Percentiles rank a stretch among this genome's conserved stretches.
Evolutionary conservation across 2,113 vertebrate genomes (phyloP).

Genomic region (Nycticebus coucang): DNA sequence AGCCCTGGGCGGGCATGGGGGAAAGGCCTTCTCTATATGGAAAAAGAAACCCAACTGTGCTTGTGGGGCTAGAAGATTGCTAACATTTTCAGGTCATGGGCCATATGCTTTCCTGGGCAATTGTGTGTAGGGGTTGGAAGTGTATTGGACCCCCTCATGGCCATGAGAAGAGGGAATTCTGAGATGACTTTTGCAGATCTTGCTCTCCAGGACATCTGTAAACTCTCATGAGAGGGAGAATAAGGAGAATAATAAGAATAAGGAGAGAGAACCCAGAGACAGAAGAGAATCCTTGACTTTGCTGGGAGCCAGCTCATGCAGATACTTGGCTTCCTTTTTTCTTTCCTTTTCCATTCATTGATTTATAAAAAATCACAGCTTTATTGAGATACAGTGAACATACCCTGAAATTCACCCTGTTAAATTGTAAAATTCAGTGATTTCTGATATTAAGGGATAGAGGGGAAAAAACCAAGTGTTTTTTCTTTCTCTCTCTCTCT

Average conservation of each 20-base stretch:
- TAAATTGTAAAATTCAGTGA: neutral
- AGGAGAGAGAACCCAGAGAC: neutral
- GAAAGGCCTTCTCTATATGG: neutral
- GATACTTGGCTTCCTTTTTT: too few relatives aligned
- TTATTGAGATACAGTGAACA: neutral
- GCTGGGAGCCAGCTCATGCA: neutral
- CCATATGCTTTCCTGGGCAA: neutral
- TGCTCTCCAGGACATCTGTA: neutral
- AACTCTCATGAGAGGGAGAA: neutral
- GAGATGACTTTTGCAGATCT: neutral
- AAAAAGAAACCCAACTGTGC: neutral
- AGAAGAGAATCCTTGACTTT: neutral
- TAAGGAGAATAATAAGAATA: too few relatives aligned
- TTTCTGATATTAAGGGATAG: neutral
- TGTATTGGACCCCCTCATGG: accelerated
- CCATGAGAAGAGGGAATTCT: neutral
- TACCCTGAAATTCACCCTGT: neutral
- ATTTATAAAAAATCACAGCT: neutral
- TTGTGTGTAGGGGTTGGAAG: neutral
- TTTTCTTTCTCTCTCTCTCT: too few relatives aligned
- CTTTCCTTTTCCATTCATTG: neutral
- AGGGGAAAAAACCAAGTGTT: neutral
- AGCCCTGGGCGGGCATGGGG: neutral
- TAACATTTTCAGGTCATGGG: neutral
- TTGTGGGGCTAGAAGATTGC: neutral